Conservation (phyloP, 2,888 invertebrate genomes). For the Onthophagus sagittarius region DNA sequence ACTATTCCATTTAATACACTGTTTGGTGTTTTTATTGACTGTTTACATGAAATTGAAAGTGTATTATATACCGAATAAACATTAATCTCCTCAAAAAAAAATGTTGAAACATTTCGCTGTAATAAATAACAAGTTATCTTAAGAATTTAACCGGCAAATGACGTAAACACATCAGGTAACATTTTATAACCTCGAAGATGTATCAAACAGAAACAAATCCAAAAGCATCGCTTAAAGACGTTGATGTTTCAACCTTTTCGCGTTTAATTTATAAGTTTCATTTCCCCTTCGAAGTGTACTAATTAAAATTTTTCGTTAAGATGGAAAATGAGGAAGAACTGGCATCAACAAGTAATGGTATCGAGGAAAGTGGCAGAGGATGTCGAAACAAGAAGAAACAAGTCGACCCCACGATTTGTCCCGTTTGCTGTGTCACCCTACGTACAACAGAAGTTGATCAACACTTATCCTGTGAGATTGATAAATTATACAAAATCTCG, state of each 20-base stretch:
- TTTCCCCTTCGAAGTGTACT: conserved; percentile 17
- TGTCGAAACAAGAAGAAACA: conserved; percentile 59
- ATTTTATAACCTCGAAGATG: conserved; percentile 21
- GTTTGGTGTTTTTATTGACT: neutral
- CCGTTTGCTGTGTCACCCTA: conserved; percentile 83
- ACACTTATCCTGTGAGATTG: conserved; percentile 77
- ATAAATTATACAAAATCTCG: conserved; percentile 61
- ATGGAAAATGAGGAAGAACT: conserved; percentile 22
- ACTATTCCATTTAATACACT: neutral
- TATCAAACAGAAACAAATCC: conserved; percentile 16
- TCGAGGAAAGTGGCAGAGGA: conserved; percentile 44
- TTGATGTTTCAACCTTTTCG: conserved; percentile 15
- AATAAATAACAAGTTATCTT: neutral
- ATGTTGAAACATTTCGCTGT: neutral
- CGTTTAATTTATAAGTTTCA: conserved; percentile 10
- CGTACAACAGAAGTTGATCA: conserved; percentile 77
- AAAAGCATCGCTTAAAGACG: conserved; percentile 17
- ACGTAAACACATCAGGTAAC: neutral
- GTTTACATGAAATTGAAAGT: neutral
- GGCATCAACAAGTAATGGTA: conserved; percentile 19
- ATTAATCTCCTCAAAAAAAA: neutral
- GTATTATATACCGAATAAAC: neutral
- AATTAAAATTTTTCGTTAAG: conserved; percentile 17
- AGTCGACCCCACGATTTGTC: conserved; percentile 73
- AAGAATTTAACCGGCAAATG: neutral